Percentiles rank a stretch among this genome's conserved stretches.
These are phyloP conservation scores for Entomobrya proxima DNA, from an alignment of 2,888 invertebrate genomes.

Conservation along the genomic window DNA sequence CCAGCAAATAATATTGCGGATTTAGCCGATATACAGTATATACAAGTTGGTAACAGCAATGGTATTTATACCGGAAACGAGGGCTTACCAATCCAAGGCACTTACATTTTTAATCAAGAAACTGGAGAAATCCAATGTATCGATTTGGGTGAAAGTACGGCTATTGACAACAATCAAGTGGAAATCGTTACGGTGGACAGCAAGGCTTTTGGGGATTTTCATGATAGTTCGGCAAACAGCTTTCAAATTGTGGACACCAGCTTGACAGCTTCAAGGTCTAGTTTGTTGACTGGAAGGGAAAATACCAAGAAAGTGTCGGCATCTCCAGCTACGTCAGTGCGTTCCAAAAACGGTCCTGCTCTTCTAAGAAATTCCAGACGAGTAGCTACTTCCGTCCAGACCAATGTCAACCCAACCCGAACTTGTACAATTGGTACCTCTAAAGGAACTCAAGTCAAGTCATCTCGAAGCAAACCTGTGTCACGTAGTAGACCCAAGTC, in stretches of 20 bases:
- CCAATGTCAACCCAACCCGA: neutral
- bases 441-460: too few relatives aligned
- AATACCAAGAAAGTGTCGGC: too few relatives aligned
- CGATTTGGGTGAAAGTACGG: neutral
- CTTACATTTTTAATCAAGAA: conserved; percentile 58
- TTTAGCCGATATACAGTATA: neutral
- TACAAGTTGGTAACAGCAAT: neutral
- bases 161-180: conserved; percentile 51
- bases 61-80: too few relatives aligned
- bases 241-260: neutral
- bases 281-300: neutral
- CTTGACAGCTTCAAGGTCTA: neutral
- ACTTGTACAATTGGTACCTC: too few relatives aligned
- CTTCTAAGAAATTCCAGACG: conserved; percentile 60
- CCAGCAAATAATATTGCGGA: neutral
- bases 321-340: too few relatives aligned
- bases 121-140: conserved; percentile 64
- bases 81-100: too few relatives aligned
- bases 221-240: neutral
- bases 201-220: neutral
- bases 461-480: neutral
- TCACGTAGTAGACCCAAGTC: neutral
- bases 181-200: conserved; percentile 64
- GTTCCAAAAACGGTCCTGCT: conserved; percentile 52
- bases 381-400: neutral